A percentile compares a stretch with the other conserved stretches of the same genome.
Conservation (phyloP, 2,888 invertebrate genomes). For the Drosophila peninsularis region DNA sequence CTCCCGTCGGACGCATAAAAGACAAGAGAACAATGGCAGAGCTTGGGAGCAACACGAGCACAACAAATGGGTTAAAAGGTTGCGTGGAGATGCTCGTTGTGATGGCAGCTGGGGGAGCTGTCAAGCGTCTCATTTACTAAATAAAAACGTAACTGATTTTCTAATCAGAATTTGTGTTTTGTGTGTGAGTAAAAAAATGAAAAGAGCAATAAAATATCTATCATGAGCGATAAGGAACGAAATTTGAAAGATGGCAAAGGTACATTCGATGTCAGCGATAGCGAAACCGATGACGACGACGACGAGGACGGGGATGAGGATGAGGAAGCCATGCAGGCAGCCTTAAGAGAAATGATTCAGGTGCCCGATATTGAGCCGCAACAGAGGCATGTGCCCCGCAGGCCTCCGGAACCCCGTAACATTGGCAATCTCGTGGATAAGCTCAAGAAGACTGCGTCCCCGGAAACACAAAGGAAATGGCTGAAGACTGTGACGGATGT, state of each 20-base stretch:
- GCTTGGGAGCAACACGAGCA: constrained; percentile 19
- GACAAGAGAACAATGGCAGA: constrained; percentile 48
- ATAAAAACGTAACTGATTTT: constrained; percentile 54
- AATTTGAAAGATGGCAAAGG: neutral
- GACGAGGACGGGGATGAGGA: constrained; percentile 24
- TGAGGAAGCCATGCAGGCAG: constrained; percentile 46
- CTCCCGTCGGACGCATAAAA: constrained; percentile 63
- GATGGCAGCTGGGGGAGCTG: constrained; percentile 11
- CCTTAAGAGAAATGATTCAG: constrained; percentile 51
- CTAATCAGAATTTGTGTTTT: constrained; percentile 54
- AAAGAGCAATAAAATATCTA: constrained; percentile 7
- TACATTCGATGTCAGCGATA: neutral
- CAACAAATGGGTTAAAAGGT: constrained; percentile 58
- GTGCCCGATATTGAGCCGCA: constrained; percentile 50
- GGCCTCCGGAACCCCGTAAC: neutral
- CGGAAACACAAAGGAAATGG: constrained; percentile 18
- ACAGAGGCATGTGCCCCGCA: neutral
- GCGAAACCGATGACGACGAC: constrained; percentile 23
- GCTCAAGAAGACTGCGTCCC: neutral
- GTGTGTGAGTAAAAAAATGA: constrained; percentile 5
- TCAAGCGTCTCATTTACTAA: constrained; percentile 19
- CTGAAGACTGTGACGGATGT: neutral
- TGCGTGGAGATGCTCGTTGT: constrained; percentile 2
- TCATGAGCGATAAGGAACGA: constrained; percentile 11
- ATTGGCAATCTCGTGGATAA: constrained; percentile 1